A percentile compares a stretch with the other conserved stretches of the same genome.
phyloP scores from a whole-genome alignment of 2,888 invertebrate species.

The Drosophila cracens region DNA sequence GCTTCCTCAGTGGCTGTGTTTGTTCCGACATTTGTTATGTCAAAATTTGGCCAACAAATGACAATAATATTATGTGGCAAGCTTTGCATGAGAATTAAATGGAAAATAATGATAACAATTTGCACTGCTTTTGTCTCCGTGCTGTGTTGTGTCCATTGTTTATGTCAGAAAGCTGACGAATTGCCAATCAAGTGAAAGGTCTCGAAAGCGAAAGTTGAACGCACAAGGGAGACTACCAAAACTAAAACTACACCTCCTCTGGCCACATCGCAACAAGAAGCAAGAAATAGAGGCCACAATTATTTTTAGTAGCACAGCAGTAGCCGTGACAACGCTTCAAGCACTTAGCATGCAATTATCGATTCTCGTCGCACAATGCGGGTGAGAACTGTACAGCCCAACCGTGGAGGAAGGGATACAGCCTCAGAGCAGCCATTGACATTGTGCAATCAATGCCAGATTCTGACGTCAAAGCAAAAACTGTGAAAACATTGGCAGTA shows the following conservation, averaged over 20 bases:
- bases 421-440: slow-evolving; percentile 22
- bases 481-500: slow-evolving; percentile 16
- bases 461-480: slow-evolving; percentile 45
- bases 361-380: slow-evolving; percentile 61
- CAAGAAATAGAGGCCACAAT: slow-evolving; percentile 4
- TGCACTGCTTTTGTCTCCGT: slow-evolving; percentile 15
- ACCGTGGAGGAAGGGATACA: slow-evolving; percentile 13
- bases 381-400: slow-evolving; percentile 30
- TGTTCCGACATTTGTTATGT: slow-evolving; percentile 50
- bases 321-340: slow-evolving; percentile 32
- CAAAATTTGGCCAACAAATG: slow-evolving; percentile 44
- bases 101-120: slow-evolving; percentile 21
- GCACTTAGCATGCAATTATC: slow-evolving; percentile 68
- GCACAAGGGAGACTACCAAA: neutral
- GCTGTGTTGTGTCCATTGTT: slow-evolving; percentile 13
- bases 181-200: slow-evolving; percentile 55
- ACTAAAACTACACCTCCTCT: slow-evolving; percentile 2
- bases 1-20: slow-evolving; percentile 36
- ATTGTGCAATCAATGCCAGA: slow-evolving; percentile 47
- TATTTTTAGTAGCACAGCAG: slow-evolving; percentile 19
- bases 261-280: slow-evolving; percentile 2
- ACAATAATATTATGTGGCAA: slow-evolving; percentile 44
- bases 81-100: slow-evolving; percentile 41
- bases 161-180: slow-evolving; percentile 14
- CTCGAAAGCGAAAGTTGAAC: slow-evolving; percentile 42